phyloP scores from a whole-genome alignment of 2,888 invertebrate species.

The Hirtodrosophila confusa region DNA sequence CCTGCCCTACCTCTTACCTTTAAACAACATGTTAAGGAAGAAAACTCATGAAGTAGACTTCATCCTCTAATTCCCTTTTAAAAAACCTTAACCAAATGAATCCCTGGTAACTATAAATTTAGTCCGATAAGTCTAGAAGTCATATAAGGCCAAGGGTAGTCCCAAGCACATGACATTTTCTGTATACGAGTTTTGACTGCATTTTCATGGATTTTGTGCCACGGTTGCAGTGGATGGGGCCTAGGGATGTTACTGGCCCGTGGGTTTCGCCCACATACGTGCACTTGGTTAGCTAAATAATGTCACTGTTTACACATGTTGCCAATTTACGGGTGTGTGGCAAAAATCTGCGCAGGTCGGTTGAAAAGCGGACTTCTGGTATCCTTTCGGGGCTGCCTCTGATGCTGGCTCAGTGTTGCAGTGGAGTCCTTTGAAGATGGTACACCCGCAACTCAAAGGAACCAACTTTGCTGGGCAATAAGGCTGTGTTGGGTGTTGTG shows the following conservation, averaged over 20 bases:
- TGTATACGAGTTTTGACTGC: neutral
- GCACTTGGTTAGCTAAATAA: conserved; percentile 63
- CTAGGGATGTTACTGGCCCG: neutral
- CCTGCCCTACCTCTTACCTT: too few species aligned
- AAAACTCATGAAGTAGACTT: too few species aligned
- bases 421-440: conserved; percentile 15
- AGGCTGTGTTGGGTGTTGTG: conserved; percentile 1
- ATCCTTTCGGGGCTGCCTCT: neutral
- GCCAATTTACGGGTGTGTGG: conserved; percentile 44
- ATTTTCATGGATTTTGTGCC: conserved; percentile 5
- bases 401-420: conserved; percentile 22
- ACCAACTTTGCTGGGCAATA: neutral
- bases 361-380: neutral
- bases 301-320: conserved; percentile 65
- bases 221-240: conserved; percentile 7
- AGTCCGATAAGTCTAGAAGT: too few species aligned
- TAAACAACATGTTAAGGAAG: too few species aligned
- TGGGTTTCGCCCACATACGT: conserved; percentile 20
- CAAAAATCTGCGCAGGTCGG: conserved; percentile 43
- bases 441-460: neutral
- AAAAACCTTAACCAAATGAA: too few species aligned
- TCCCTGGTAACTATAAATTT: too few species aligned
- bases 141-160: too few species aligned
- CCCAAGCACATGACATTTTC: too few species aligned
- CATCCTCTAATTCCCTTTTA: too few species aligned